These are phyloP conservation scores for Herpetotheres cachinnans DNA, from an alignment of 2,113 vertebrate genomes.

Conservation along the genomic window DNA sequence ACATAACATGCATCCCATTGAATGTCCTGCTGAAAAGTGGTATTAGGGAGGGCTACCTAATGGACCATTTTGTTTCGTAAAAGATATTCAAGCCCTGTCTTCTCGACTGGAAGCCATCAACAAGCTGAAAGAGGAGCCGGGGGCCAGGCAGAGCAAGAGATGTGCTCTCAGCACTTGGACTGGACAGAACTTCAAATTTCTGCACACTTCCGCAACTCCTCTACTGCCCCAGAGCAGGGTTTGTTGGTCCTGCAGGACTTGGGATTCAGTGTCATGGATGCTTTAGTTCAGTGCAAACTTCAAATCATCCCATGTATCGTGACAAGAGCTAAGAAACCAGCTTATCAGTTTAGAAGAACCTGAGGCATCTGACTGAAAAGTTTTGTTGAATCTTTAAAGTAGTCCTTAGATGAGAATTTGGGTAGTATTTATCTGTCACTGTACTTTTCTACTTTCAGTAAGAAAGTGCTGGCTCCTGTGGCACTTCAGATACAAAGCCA, in stretches of 20 bases:
- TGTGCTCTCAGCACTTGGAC: not conserved
- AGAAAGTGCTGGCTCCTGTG: not conserved
- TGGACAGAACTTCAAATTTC: not conserved
- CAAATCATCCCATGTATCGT: not conserved
- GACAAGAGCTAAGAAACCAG: conserved; percentile 17
- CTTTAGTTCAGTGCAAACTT: not conserved
- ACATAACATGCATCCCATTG: not conserved
- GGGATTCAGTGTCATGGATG: not conserved
- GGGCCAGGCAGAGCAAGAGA: not conserved
- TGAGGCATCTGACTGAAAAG: not conserved
- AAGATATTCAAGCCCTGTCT: not conserved
- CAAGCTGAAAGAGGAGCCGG: not conserved
- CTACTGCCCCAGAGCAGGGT: not conserved
- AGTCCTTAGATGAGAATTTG: not conserved
- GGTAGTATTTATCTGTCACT: not conserved
- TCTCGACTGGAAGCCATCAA: not conserved
- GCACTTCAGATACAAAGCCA: not conserved
- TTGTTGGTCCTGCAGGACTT: not conserved
- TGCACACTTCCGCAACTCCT: not conserved
- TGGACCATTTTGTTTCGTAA: not conserved
- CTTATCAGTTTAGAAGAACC: not conserved
- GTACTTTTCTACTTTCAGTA: not conserved
- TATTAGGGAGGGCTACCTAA: not conserved
- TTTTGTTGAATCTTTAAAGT: not conserved
- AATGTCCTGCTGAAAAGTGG: not conserved